Base-by-base conservation (phyloP, 1,140 invertebrate species). In the Akabosia matsudoensis region DNA sequence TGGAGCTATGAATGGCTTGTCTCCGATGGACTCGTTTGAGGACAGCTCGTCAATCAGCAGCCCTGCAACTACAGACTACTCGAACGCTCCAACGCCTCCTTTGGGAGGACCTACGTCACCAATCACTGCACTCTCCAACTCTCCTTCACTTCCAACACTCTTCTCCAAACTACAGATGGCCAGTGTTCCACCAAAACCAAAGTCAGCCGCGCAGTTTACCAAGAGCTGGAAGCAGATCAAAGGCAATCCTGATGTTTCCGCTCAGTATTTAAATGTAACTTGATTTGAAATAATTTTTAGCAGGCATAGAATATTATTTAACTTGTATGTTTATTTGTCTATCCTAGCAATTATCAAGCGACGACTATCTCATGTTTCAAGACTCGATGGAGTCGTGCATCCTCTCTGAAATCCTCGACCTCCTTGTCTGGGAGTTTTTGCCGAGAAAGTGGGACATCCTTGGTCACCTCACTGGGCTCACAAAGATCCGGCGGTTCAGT, bases 401-500 rank as follows among this genome's bases (percentile, higher is more conserved):
- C n/a, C 33, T 80, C 0, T 33, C 76, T 2, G 79, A 80, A 26
- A 80, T 80, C 26, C 37, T 80, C 18, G 75, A 75, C 26, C 33
- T 67, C 34, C 77, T 80, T 16, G 54, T 76, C n/a, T 80, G 79
- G 79, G 79, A 80, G 56, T 80, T 80, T 52, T 26, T 76, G 7
- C 79, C 79, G 0, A 45, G 74, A n/a, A 76, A 76, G 18, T 80
- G 79, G 67, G 79, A 83, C 73, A 76, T 84, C 52, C 83, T 80
- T 76, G 37, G 67, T 7, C 82, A 83, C 28, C 76, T 87, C 72
- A 78, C 81, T 72, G 70, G 81, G 30, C 80, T 87, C n/a, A 74
- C 83, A 4, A 31, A 79, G 70, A 84, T 86, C 33, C 84, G 84
- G 30, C 79, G 86, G 70, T 85, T 87, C 76, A 80, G 79, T 30